phyloP scores from a whole-genome alignment of 2,113 vertebrate genomes.

The Datnioides undecimradiatus region DNA sequence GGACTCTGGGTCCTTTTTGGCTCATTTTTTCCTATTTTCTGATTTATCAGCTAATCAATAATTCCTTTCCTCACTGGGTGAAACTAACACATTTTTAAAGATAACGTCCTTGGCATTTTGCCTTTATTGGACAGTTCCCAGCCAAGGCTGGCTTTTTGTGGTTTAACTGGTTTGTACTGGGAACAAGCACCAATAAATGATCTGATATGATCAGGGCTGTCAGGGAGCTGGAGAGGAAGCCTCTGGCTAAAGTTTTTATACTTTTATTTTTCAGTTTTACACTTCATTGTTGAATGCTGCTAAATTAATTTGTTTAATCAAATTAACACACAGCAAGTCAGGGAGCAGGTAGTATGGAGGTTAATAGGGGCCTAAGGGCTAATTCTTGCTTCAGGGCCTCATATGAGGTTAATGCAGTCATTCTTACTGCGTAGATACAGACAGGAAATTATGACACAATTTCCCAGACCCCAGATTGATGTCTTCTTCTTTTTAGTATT shows the following conservation, averaged over 20 bases:
- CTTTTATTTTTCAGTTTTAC: not conserved
- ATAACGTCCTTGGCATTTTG: not conserved
- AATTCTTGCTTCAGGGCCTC: not conserved
- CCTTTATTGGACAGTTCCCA: not conserved
- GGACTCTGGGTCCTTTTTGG: not conserved
- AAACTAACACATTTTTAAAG: not conserved
- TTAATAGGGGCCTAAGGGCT: not conserved
- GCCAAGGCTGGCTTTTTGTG: not conserved
- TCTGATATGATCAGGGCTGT: not conserved
- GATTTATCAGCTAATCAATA: not conserved
- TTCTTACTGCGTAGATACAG: not conserved
- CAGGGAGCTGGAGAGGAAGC: not conserved
- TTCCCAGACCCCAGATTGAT: not conserved
- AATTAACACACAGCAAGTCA: not conserved
- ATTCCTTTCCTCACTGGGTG: not conserved
- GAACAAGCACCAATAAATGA: not conserved
- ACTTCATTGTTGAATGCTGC: not conserved
- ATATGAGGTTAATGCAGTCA: not conserved
- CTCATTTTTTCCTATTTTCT: not conserved
- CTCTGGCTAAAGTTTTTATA: not conserved
- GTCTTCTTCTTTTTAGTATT: not conserved
- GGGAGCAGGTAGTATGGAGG: not conserved
- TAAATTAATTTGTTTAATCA: not conserved
- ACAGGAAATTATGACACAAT: constrained; percentile 1
- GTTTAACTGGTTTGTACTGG: not conserved